Percentiles rank a stretch among this genome's conserved stretches.
Evolutionary conservation across 2,797 vertebrate genomes (phyloP).

Genomic region (Emydoidea blandingii): DNA sequence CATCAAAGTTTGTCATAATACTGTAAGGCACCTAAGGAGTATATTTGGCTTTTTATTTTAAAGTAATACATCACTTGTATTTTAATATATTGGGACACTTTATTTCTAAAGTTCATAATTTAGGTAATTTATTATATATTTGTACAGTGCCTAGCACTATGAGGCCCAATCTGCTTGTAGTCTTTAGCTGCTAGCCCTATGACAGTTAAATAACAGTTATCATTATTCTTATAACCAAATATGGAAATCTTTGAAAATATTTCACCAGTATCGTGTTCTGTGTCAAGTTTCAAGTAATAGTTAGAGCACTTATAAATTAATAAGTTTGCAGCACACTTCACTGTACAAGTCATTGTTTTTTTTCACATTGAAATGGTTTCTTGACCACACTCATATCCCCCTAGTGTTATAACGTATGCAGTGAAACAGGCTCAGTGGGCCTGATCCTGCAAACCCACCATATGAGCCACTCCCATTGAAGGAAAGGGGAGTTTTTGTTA

Average conservation of each 20-base stretch:
- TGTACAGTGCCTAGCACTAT: neutral
- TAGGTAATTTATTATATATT: neutral
- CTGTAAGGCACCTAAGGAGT: neutral
- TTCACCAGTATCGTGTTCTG: neutral
- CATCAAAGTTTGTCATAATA: neutral
- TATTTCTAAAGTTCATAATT: neutral
- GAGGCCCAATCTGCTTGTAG: neutral
- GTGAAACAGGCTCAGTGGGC: rapidly evolving
- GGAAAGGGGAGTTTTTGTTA: rapidly evolving
- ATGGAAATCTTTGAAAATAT: neutral
- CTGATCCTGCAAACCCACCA: neutral
- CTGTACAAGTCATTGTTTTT: neutral
- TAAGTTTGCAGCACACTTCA: neutral
- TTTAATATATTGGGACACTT: rapidly evolving
- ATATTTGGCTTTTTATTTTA: neutral
- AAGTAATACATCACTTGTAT: neutral
- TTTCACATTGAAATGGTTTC: neutral
- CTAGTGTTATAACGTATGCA: rapidly evolving
- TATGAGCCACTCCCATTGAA: neutral
- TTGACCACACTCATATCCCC: neutral
- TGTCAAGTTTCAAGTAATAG: neutral
- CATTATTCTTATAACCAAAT: neutral
- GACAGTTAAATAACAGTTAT: neutral
- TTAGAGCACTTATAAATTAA: neutral
- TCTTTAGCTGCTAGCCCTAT: neutral